Evolutionary conservation across 2,888 invertebrate species (phyloP).

Genomic region (Sturmia bella): DNA sequence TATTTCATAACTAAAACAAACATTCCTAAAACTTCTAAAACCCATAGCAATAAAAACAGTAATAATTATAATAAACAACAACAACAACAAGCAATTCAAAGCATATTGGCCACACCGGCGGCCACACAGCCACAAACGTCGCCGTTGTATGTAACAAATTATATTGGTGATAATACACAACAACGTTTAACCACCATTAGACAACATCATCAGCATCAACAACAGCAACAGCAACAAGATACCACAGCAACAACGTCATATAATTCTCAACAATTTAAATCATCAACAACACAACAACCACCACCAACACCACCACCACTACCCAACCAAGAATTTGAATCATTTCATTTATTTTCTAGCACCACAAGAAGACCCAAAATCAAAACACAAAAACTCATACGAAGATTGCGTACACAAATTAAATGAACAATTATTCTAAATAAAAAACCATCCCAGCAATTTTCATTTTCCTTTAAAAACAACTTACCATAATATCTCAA

Average conservation of each 20-base stretch:
- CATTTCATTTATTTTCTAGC: slow-evolving; percentile 55
- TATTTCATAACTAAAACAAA: slow-evolving; percentile 52
- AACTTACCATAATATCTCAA: background rate
- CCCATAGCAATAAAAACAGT: slow-evolving; percentile 69
- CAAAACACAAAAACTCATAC: slow-evolving; percentile 80
- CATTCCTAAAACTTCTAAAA: slow-evolving; percentile 21
- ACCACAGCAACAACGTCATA: slow-evolving; percentile 46
- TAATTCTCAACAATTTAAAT: slow-evolving; percentile 61
- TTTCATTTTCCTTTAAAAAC: slow-evolving; percentile 21
- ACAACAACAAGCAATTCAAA: slow-evolving; percentile 29
- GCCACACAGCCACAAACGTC: slow-evolving; percentile 74
- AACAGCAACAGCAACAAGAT: slow-evolving; percentile 68
- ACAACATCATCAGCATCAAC: slow-evolving; percentile 67
- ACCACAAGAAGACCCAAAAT: slow-evolving; percentile 75
- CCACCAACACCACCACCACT: slow-evolving; percentile 64
- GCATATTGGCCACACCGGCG: slow-evolving; percentile 39
- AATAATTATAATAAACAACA: slow-evolving; percentile 46
- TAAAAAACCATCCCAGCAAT: slow-evolving; percentile 3
- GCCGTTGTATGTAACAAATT: slow-evolving; percentile 83
- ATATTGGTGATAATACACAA: slow-evolving; percentile 81
- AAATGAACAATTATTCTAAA: slow-evolving; percentile 67
- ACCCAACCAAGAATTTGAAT: slow-evolving; percentile 65
- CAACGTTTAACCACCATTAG: slow-evolving; percentile 78
- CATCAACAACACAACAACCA: slow-evolving; percentile 43
- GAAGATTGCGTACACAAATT: slow-evolving; percentile 77